Base-by-base conservation (phyloP, 2,113 vertebrate species). In the Ictalurus punctatus region DNA sequence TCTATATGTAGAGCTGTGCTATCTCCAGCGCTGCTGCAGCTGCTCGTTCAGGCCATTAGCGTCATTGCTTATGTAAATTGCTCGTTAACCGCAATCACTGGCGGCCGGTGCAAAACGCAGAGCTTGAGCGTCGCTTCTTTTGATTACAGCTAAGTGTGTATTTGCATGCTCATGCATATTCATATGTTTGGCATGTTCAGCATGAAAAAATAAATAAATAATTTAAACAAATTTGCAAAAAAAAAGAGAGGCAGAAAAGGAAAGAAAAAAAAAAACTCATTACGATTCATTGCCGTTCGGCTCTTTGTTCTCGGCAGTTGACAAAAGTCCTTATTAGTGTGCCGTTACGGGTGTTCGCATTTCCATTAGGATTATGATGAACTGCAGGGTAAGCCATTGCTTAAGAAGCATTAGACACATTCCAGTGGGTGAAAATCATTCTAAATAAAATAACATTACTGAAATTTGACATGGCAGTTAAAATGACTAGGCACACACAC, bases 21-120 rank as follows among this genome's bases (percentile, higher is more conserved):
- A 76, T 88, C 40, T 88, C 25, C 25, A 30, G 40, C 44, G 0
- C 65, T 69, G 56, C 27, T 58, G 40, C 81, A 83, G 63, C 87
- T 84, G 69, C 81, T 88, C 58, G 69, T 84, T 63, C 56, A 74
- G 81, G 81, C 80, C 87, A 84, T 88, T 88, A 88, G 65, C 67
- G 37, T 63, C 16, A 40, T 63, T 88, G 87, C 81, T 88, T 84
- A 88, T 88, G 87, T 84, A 88, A 88, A 88, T 88, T 88, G 87
- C 65, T 88, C 87, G 87, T 88, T 88, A 88, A 88, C 81, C 40
- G 40, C 87, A 88, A 88, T 88, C 87, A 88, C 67, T 88, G 81
- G 87, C 69, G 81, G 58, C 69, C 81, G 40, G 69, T 71, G 69
- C 69, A 65, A 65, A 88, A 63, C 56, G 81, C 67, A 63, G 82